Conservation (phyloP, 2,888 invertebrate genomes). For the Anarsia innoxiella region DNA sequence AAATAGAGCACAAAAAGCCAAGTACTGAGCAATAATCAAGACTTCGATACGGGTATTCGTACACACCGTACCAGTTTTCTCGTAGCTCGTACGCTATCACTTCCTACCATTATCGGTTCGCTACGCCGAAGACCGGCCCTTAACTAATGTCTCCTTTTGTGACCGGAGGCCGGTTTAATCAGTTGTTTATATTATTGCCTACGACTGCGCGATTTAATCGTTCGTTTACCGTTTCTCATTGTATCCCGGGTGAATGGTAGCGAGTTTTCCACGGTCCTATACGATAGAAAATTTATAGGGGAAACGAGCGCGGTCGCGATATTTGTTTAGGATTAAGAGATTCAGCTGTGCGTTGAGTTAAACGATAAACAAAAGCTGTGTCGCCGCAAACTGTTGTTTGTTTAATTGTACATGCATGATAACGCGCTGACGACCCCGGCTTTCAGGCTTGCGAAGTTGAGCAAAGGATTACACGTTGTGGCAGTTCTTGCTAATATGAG, state of each 20-base stretch:
- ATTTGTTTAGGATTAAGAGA: conserved; percentile 72
- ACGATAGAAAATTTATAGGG: conserved; percentile 46
- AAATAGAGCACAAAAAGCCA: conserved; percentile 14
- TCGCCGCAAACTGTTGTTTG: conserved; percentile 63
- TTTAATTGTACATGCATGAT: conserved; percentile 66
- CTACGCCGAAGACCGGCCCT: conserved; percentile 48
- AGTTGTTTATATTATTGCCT: conserved; percentile 71
- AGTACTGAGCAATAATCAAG: conserved; percentile 35
- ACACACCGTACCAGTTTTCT: conserved; percentile 49
- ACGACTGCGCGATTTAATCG: conserved; percentile 64
- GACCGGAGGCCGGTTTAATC: conserved; percentile 63
- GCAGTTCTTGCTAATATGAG: conserved; percentile 29
- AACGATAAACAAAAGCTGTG: conserved; percentile 64
- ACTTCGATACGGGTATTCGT: conserved; percentile 34
- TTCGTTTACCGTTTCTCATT: conserved; percentile 66
- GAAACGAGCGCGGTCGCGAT: conserved; percentile 34
- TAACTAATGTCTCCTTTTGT: conserved; percentile 73
- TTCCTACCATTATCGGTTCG: conserved; percentile 63
- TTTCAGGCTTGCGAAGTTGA: conserved; percentile 35
- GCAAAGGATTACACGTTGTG: conserved; percentile 36
- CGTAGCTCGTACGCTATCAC: conserved; percentile 45
- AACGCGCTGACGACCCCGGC: conserved; percentile 47
- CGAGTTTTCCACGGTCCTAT: conserved; percentile 34
- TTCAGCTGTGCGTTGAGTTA: conserved; percentile 53
- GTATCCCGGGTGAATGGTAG: conserved; percentile 43